Conservation (phyloP, 2,888 invertebrate genomes). For the Drosophila yooni region DNA sequence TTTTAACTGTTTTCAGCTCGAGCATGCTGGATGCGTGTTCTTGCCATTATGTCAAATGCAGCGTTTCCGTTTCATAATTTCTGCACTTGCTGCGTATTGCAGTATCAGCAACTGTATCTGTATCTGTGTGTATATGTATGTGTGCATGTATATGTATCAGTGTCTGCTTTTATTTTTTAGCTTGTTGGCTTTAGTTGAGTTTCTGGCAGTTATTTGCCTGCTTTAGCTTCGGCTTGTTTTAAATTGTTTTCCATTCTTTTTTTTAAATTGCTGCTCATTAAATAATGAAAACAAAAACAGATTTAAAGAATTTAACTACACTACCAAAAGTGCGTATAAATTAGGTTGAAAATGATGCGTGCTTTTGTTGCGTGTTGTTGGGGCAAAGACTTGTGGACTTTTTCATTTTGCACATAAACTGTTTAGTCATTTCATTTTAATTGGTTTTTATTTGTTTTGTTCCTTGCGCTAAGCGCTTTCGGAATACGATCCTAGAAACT, state of each 20-base stretch:
- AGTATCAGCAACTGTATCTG: slow-evolving; percentile 36
- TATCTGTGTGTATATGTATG: slow-evolving; percentile 18
- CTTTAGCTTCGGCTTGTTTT: slow-evolving; percentile 1
- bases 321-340: slow-evolving; percentile 31
- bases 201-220: slow-evolving; percentile 45
- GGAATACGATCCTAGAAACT: slow-evolving; percentile 44
- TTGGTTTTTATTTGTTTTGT: slow-evolving; percentile 64
- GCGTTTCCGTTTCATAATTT: slow-evolving; percentile 69
- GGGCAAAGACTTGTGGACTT: neutral
- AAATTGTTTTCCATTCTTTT: slow-evolving; percentile 21
- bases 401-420: slow-evolving; percentile 29
- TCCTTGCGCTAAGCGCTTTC: slow-evolving; percentile 3
- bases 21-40: slow-evolving; percentile 48
- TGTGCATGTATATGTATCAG: slow-evolving; percentile 2
- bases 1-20: slow-evolving; percentile 12
- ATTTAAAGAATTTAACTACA: slow-evolving; percentile 13
- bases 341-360: neutral
- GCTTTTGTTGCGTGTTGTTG: neutral
- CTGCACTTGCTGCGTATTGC: slow-evolving; percentile 71
- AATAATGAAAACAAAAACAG: slow-evolving; percentile 5
- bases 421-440: slow-evolving; percentile 70
- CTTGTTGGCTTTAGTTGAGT: slow-evolving; percentile 64
- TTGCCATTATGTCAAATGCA: slow-evolving; percentile 78
- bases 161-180: slow-evolving; percentile 58
- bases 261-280: slow-evolving; percentile 3